Conservation (phyloP, 2,113 vertebrate species). For the Pangasianodon hypophthalmus region DNA sequence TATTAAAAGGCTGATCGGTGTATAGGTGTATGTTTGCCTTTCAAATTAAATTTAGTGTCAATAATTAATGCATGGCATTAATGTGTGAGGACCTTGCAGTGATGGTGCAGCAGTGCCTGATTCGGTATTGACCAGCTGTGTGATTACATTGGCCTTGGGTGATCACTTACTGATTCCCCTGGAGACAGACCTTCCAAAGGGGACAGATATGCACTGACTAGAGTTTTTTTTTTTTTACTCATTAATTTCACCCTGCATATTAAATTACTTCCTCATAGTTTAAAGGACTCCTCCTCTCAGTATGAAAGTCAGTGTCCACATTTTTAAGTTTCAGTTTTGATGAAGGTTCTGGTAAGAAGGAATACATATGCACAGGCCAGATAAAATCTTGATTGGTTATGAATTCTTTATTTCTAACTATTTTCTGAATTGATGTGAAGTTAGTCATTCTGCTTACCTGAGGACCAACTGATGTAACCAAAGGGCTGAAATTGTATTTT, state of each 20-base stretch:
- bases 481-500: slow-evolving; percentile 23
- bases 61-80: slow-evolving; percentile 99
- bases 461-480: neutral
- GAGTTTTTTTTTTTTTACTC: slow-evolving; percentile 6
- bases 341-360: neutral
- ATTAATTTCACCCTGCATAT: slow-evolving; percentile 34
- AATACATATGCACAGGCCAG: neutral
- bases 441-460: neutral
- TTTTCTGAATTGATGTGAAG: neutral
- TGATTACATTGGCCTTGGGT: slow-evolving; percentile 55
- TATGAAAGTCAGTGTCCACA: slow-evolving; percentile 8
- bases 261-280: neutral
- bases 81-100: slow-evolving; percentile 90
- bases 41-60: slow-evolving; percentile 98
- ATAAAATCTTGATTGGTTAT: neutral
- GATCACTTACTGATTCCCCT: slow-evolving; percentile 52
- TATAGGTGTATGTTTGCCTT: slow-evolving; percentile 87
- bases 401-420: neutral
- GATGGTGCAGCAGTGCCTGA: slow-evolving; percentile 68
- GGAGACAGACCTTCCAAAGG: slow-evolving; percentile 28
- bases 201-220: slow-evolving; percentile 35
- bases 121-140: slow-evolving; percentile 79
- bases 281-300: neutral
- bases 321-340: neutral
- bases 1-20: slow-evolving; percentile 89